phyloP scores from a whole-genome alignment of 2,888 invertebrate genomes.

The Hypomecis punctinalis region DNA sequence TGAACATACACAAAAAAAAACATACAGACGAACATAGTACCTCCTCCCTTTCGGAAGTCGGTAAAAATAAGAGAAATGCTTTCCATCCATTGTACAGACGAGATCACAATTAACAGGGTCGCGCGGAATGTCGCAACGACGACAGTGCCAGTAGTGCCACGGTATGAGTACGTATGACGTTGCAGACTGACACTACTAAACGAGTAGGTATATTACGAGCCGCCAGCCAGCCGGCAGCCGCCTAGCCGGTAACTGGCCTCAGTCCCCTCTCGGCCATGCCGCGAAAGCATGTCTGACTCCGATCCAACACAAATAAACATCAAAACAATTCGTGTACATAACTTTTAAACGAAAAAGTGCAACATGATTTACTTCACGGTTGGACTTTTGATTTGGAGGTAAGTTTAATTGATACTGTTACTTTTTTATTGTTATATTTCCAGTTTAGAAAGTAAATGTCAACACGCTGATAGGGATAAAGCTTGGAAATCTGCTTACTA shows the following conservation, averaged over 20 bases:
- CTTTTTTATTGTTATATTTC: not conserved
- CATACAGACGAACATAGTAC: no score
- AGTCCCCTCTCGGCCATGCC: slow-evolving; percentile 23
- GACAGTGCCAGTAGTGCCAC: not conserved
- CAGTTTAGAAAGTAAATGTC: not conserved
- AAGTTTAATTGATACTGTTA: slow-evolving; percentile 24
- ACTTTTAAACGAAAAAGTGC: slow-evolving; percentile 17
- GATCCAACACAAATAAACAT: slow-evolving; percentile 15
- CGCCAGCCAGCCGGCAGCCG: not conserved
- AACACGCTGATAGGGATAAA: slow-evolving; percentile 8
- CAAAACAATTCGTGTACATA: not conserved
- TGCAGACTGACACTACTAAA: no score
- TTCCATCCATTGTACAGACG: no score
- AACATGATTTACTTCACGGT: slow-evolving; percentile 29
- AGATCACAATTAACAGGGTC: no score
- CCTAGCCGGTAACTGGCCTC: not conserved
- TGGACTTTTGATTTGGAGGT: slow-evolving; percentile 37
- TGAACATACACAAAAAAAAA: no score
- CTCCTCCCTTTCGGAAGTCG: no score
- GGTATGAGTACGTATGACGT: not conserved
- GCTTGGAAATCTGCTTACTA: not conserved
- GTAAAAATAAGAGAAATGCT: no score
- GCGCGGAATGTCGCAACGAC: no score
- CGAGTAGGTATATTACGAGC: not conserved
- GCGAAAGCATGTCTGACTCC: slow-evolving; percentile 13